Conservation (phyloP, 1,140 invertebrate species). For the Pissodes strobi region DNA sequence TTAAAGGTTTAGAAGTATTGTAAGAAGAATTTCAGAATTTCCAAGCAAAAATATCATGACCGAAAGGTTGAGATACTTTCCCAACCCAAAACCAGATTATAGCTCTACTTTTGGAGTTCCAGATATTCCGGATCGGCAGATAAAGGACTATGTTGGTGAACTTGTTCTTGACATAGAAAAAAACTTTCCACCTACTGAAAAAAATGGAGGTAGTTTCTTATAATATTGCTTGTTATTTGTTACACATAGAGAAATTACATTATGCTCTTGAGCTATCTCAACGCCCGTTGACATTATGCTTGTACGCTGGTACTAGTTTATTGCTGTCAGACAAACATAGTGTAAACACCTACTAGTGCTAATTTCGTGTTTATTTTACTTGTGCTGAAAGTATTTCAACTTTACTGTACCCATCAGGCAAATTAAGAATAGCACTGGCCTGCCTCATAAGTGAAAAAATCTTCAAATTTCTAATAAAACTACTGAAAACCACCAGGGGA, state of each 20-base stretch:
- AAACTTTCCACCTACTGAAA: constrained; percentile 19
- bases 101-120: background rate
- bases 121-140: constrained; percentile 11
- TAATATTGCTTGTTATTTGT: no score
- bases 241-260: background rate
- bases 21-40: background rate
- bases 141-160: constrained; percentile 14
- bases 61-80: constrained; percentile 54
- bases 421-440: no score
- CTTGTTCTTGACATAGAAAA: constrained; percentile 17
- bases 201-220: constrained; percentile 29
- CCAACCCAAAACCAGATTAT: constrained; percentile 29
- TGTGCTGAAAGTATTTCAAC: no score
- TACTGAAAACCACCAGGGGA: no score
- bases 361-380: no score
- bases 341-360: no score
- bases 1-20: constrained; percentile 3
- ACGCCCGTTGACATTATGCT: no score
- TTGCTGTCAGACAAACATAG: background rate
- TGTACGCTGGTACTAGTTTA: no score
- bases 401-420: no score
- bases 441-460: no score
- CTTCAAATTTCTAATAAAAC: no score
- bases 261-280: background rate
- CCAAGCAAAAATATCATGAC: constrained; percentile 1